Percentiles rank a stretch among this genome's conserved stretches.
Evolutionary conservation across 2,888 invertebrate genomes (phyloP).

Genomic region (Drosophila fungiperda): DNA sequence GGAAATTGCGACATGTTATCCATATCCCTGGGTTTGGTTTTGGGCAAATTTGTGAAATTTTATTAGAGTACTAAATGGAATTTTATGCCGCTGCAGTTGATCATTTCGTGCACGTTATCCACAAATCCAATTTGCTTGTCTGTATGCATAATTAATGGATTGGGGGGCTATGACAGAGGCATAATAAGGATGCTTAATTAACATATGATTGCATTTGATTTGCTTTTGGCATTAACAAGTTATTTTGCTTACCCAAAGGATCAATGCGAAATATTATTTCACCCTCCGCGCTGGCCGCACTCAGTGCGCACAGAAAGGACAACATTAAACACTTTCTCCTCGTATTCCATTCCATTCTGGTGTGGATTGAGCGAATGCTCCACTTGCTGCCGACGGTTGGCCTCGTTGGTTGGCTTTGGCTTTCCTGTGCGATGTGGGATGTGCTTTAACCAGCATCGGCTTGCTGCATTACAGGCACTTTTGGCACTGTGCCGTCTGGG

Average conservation of each 20-base stretch:
- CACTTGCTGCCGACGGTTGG: slow-evolving; percentile 21
- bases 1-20: slow-evolving; percentile 37
- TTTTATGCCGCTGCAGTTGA: slow-evolving; percentile 22
- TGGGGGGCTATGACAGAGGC: not conserved
- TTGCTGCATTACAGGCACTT: slow-evolving; percentile 42
- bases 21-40: slow-evolving; percentile 16
- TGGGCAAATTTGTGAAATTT: slow-evolving; percentile 29
- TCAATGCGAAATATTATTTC: slow-evolving; percentile 84
- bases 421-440: not conserved
- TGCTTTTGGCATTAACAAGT: not conserved
- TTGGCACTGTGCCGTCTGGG: slow-evolving; percentile 17
- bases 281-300: slow-evolving; percentile 71
- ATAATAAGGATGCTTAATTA: slow-evolving; percentile 30
- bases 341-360: slow-evolving; percentile 79
- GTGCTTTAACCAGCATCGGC: slow-evolving; percentile 34
- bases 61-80: slow-evolving; percentile 32
- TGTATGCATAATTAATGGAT: slow-evolving; percentile 2
- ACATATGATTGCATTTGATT: slow-evolving; percentile 20
- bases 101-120: slow-evolving; percentile 39
- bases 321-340: slow-evolving; percentile 74
- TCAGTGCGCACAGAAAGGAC: slow-evolving; percentile 74
- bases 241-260: slow-evolving; percentile 83
- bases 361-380: slow-evolving; percentile 32
- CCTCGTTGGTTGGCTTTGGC: slow-evolving; percentile 1
- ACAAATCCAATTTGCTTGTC: slow-evolving; percentile 18